Conservation (phyloP, 2,888 invertebrate species). For the Drosophila anomelani region DNA sequence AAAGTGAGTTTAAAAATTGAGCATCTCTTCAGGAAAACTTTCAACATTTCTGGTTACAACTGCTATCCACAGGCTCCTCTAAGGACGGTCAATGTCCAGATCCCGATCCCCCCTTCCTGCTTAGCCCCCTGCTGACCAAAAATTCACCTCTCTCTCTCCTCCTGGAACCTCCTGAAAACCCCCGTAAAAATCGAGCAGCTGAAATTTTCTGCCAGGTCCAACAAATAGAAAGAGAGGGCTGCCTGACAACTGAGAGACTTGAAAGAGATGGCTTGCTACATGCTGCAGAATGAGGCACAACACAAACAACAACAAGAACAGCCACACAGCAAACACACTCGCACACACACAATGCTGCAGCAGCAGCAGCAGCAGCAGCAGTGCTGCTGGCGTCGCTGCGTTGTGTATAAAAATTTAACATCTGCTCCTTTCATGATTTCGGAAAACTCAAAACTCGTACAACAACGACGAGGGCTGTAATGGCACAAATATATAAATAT, state of each 20-base stretch:
- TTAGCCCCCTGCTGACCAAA: constrained; percentile 4
- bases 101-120: constrained; percentile 10
- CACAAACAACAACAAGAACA: constrained; percentile 37
- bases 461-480: constrained; percentile 67
- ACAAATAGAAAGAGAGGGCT: constrained; percentile 44
- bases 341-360: constrained; percentile 33
- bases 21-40: constrained; percentile 9
- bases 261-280: constrained; percentile 24
- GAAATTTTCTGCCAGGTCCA: constrained; percentile 65
- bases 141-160: not conserved
- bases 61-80: constrained; percentile 18
- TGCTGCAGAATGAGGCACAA: constrained; percentile 63
- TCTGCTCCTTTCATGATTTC: constrained; percentile 84
- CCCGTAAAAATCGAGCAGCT: constrained; percentile 66
- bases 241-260: constrained; percentile 50
- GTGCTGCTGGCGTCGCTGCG: constrained; percentile 34
- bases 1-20: not conserved
- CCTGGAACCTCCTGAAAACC: constrained; percentile 12
- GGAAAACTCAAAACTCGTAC: constrained; percentile 83
- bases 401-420: constrained; percentile 82
- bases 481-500: constrained; percentile 69
- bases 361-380: constrained; percentile 33
- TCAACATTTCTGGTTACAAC: constrained; percentile 5
- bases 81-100: constrained; percentile 48
- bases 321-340: constrained; percentile 5